A percentile compares a stretch with the other conserved stretches of the same genome.
These are phyloP conservation scores for Drosophila greeni DNA, from an alignment of 2,888 invertebrate species.

Conservation along the genomic window DNA sequence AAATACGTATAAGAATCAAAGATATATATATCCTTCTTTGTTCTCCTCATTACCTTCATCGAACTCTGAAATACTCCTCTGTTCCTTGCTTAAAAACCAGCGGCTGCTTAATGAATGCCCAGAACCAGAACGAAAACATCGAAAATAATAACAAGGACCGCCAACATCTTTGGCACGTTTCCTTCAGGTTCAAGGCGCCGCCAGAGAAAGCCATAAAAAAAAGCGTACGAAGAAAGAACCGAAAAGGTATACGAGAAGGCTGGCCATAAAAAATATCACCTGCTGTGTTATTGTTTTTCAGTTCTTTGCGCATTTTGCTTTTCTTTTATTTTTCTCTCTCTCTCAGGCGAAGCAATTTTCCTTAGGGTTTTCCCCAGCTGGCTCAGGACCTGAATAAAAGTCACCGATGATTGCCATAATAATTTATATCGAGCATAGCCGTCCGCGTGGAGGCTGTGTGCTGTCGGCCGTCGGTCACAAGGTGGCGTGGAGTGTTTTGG, in stretches of 20 bases:
- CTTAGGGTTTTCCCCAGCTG: conserved; percentile 24
- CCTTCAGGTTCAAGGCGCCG: conserved; percentile 32
- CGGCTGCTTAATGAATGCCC: conserved; percentile 57
- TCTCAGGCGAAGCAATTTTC: conserved; percentile 14
- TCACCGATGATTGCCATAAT: conserved; percentile 71
- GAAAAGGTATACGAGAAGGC: conserved; percentile 23
- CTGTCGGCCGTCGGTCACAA: conserved; percentile 8
- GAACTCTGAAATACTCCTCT: neutral
- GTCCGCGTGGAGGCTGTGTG: conserved; percentile 10
- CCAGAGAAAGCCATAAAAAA: conserved; percentile 59
- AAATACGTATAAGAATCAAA: neutral
- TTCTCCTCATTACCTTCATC: neutral
- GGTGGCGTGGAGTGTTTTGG: conserved; percentile 28
- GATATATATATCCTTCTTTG: neutral
- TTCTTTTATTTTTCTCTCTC: conserved; percentile 11
- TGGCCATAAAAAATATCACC: conserved; percentile 67
- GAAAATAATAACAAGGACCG: conserved; percentile 29
- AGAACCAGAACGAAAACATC: conserved; percentile 11
- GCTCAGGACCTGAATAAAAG: conserved; percentile 63
- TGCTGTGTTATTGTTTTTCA: conserved; percentile 66
- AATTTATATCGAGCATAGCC: conserved; percentile 58
- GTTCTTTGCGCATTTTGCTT: conserved; percentile 31
- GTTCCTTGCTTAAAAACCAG: conserved; percentile 2
- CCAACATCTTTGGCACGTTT: conserved; percentile 43
- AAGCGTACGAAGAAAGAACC: conserved; percentile 13